Evolutionary conservation across 2,113 vertebrate species (phyloP).

Genomic region (Cebidichthys violaceus): DNA sequence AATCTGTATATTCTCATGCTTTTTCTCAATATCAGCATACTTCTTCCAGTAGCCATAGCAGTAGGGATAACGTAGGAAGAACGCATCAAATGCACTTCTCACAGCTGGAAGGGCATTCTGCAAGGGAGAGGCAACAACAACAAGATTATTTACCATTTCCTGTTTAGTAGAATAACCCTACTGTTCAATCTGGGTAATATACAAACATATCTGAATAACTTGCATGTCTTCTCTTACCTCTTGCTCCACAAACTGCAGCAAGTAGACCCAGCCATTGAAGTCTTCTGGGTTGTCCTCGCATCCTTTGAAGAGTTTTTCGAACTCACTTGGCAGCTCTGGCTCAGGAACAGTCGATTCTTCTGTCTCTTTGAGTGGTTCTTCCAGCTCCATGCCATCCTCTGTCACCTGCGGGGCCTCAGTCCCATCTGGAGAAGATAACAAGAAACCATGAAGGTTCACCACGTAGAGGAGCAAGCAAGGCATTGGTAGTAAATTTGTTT

Average conservation of each 20-base stretch:
- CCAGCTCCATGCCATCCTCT: slow-evolving; percentile 86
- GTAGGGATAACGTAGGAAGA: slow-evolving; percentile 96
- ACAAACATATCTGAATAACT: not conserved
- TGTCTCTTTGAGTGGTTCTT: slow-evolving; percentile 86
- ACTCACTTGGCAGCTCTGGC: slow-evolving; percentile 89
- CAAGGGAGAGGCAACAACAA: slow-evolving; percentile 26
- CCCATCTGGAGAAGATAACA: slow-evolving; percentile 34
- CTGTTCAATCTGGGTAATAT: not conserved
- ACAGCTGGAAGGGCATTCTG: slow-evolving; percentile 92
- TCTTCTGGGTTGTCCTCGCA: slow-evolving; percentile 96
- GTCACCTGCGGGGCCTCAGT: slow-evolving; percentile 20
- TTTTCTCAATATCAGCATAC: slow-evolving; percentile 96
- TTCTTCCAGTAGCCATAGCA: slow-evolving; percentile 99
- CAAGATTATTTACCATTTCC: not conserved
- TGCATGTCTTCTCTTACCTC: slow-evolving; percentile 86
- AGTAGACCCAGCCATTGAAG: slow-evolving; percentile 97
- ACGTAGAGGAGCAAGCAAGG: not conserved
- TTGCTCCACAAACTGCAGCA: slow-evolving; percentile 97
- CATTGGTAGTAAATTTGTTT: not conserved
- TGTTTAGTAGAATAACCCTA: not conserved
- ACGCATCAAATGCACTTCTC: slow-evolving; percentile 93
- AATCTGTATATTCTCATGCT: slow-evolving; percentile 89
- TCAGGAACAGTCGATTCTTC: slow-evolving; percentile 73
- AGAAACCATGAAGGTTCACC: not conserved
- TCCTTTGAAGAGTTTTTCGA: slow-evolving; percentile 94